Evolutionary conservation across 2,888 invertebrate genomes (phyloP), one percentile per base, ranked within the genome.

Genomic region (Sabatieria punctata): DNA sequence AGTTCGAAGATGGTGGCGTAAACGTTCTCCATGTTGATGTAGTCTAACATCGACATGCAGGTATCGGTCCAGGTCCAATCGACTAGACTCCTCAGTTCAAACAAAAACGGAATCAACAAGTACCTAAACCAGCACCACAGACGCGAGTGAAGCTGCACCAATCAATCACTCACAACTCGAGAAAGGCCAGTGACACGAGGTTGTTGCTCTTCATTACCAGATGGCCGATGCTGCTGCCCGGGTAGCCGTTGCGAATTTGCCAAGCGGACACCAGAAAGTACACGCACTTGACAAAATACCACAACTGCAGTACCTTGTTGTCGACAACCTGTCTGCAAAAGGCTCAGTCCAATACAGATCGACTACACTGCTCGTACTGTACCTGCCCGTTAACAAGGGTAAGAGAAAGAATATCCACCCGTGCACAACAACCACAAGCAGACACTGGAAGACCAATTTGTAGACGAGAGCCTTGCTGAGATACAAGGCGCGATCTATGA

Each of bases 41-140:
- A 97, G 67, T 93, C 91, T 69, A 88, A 84, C 24, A 97, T 75
- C 0, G 89, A 85, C 85, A 99, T 88, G 1, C 93, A 89, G 0
- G 95, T 93, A 65, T 95, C 91, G 0, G 95, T 97, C 88, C 95
- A 97, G 63, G 95, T 89, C 97, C 97, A 99, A 68, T 97, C 97
- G 82, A 97, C 91, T 2, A 95, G 76, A 0, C 91, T 85, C 45
- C 97, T 78, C 58, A 97, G 72, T 69, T 99, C 97, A 69, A 91
- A 88, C 41, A 99, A 74, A 70, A 99, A 97, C 2, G 97, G 97
- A 38, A 95, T 78, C 24, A 79, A 74, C 84, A 95, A 58, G n/a
- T n/a, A n/a, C n/a, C n/a, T n/a, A n/a, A n/a, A n/a, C n/a, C n/a
- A n/a, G n/a, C n/a, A n/a, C n/a, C n/a, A n/a, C n/a, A n/a, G n/a